Conservation (phyloP, 2,888 invertebrate genomes). For the Folsomia candida region DNA sequence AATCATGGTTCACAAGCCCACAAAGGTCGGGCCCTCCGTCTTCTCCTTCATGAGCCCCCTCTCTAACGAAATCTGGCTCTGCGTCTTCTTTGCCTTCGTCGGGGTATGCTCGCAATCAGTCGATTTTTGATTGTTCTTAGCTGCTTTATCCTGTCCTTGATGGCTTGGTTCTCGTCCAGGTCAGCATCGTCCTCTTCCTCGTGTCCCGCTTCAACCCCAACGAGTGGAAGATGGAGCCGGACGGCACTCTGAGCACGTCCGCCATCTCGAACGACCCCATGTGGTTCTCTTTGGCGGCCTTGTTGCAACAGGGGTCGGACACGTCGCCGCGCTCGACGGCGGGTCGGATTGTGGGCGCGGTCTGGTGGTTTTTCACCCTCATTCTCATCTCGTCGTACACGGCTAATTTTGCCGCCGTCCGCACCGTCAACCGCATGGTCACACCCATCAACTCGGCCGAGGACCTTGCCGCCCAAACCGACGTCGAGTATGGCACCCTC, state of each 20-base stretch:
- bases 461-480: slow-evolving; percentile 84
- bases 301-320: slow-evolving; percentile 98
- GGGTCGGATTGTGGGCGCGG: slow-evolving; percentile 92
- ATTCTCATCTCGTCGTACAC: slow-evolving; percentile 98
- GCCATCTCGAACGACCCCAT: slow-evolving; percentile 59
- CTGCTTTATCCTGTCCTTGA: neutral
- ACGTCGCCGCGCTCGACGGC: slow-evolving; percentile 93
- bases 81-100: slow-evolving; percentile 80
- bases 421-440: slow-evolving; percentile 94
- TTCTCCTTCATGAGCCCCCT: slow-evolving; percentile 97
- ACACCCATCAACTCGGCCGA: slow-evolving; percentile 92
- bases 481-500: slow-evolving; percentile 86
- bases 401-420: slow-evolving; percentile 92
- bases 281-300: slow-evolving; percentile 95
- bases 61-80: slow-evolving; percentile 96
- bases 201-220: slow-evolving; percentile 96
- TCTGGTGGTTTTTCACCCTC: slow-evolving; percentile 99
- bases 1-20: slow-evolving; percentile 75
- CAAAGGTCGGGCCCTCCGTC: slow-evolving; percentile 78
- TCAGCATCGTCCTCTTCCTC: slow-evolving; percentile 90
- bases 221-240: slow-evolving; percentile 81
- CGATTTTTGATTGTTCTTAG: too few relatives aligned
- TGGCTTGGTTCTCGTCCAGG: slow-evolving; percentile 33
- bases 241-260: slow-evolving; percentile 47
- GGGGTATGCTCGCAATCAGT: too few relatives aligned